Base-by-base conservation (phyloP, 2,113 vertebrate genomes). In the Piaya cayana region DNA sequence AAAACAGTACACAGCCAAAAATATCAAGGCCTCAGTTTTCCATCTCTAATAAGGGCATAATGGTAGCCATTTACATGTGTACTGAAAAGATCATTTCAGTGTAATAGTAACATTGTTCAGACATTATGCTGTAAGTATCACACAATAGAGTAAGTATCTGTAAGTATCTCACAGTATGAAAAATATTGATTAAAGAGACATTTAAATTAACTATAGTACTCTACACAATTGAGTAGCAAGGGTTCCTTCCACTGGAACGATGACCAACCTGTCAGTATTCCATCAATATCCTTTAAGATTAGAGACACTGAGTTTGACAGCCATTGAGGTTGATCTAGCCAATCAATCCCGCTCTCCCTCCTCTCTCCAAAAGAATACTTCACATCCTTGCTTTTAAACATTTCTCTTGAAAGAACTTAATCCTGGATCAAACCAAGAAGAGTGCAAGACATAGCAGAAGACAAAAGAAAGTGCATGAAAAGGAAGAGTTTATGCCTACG, bases 331-430 rank as follows among this genome's bases (percentile, higher is more conserved):
- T 75, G 47, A 85, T 34, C 29, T 42, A 78, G 23, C 4, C 34
- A 75, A 55, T 19, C 37, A 74, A 13, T 8, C 18, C 58, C 12
- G 7, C 30, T 60, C 56, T 74, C 11, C 2, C 10, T 1, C 0
- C 11, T 2, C 15, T 16, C 43, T 39, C 26, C 56, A 70, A 62
- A 81, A 12, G 8, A 86, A 62, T 53, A 32, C 10, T 63, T 85
- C 11, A 26, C 17, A 4, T 34, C 34, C 68, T 93, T 88, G 71
- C 25, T 76, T 88, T 68, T 32, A 47, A 68, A 43, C 68, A 60
- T 88, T 76, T 83, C 4, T 53, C 56, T 64, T 70, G 37, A 86
- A 86, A 84, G 34, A 74, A 93, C 74, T 80, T 77, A 45, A 49
- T 58, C 45, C n/a, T 71, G 52, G 32, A 52, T 55, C 37, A 75